Base-by-base conservation (phyloP, 1,140 invertebrate species). In the Lordiphosa mommai region DNA sequence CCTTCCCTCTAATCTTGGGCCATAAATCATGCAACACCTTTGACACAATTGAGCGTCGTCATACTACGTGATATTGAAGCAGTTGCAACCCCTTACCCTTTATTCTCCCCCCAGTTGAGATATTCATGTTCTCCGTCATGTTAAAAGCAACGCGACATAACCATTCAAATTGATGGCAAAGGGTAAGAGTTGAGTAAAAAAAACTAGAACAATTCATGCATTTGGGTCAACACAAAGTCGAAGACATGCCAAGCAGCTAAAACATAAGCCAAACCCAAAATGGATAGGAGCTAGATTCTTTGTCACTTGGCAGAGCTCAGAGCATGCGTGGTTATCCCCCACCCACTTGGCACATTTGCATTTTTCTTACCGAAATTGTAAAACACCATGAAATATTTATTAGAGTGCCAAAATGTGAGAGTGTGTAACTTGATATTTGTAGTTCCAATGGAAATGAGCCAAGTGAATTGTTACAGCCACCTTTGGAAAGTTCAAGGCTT, bases 1-100 rank as follows among this genome's bases (percentile, higher is more conserved):
- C 13, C 14, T 2, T 9, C 50, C 14, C 50, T 27, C 48, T 64
- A 52, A 64, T 36, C 44, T 43, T 16, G 5, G 23, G 34, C 36
- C 48, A 59, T 71, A 57, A 73, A 59, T 67, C 47, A 59, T 50
- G 63, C 65, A 66, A 53, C 63, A 64, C 53, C 64, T 73, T 59
- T 43, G 63, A 72, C 55, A 38, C 53, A 34, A 51, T 51, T 27
- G 44, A 50, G 32, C 20, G 46, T 7, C 9, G 13, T 27, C 23
- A 27, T 36, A 52, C 34, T 7, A 74, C 65, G 72, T 60, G 65
- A 66, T 72, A 60, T 46, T 9, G 46, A n/a, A 34, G 50, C 30
- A 46, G 6, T 30, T 49, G 51, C 47, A 53, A 48, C 68, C 48
- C 4, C 6, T 36, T 55, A 52, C 49, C 53, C 29, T 38, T 17